Percentiles rank a stretch among this genome's conserved stretches.
Conservation (phyloP, 2,888 invertebrate genomes). For the Folsomia candida region DNA sequence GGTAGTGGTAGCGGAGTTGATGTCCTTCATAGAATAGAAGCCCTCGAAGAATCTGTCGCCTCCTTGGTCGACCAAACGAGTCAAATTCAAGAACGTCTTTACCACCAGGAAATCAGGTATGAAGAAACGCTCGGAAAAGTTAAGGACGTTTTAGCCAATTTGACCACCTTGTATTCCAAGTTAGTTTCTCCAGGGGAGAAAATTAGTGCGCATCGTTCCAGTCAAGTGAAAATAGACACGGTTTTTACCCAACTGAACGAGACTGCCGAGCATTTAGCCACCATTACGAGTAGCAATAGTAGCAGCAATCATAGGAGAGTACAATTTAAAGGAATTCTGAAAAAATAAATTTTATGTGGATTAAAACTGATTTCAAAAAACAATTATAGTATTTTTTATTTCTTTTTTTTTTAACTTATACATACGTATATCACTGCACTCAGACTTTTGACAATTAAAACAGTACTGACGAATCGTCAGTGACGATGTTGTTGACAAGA, state of each 20-base stretch:
- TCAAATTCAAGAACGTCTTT: slow-evolving; percentile 15
- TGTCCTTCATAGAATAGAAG: neutral
- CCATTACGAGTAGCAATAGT: neutral
- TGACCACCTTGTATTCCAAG: neutral
- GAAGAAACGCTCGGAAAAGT: slow-evolving; percentile 25
- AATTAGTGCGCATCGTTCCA: too few species aligned
- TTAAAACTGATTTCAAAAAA: too few species aligned
- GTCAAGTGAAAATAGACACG: too few species aligned
- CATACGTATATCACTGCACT: neutral
- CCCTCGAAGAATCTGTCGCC: slow-evolving; percentile 12
- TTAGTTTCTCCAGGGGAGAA: neutral
- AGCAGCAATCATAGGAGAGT: too few species aligned
- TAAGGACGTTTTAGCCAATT: slow-evolving; percentile 14
- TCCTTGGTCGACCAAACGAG: neutral
- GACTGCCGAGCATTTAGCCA: neutral
- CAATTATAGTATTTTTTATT: too few species aligned
- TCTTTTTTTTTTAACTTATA: too few species aligned
- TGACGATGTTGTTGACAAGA: too few species aligned
- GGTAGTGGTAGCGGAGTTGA: neutral
- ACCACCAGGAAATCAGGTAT: slow-evolving; percentile 25
- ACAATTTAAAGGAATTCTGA: slow-evolving; percentile 14
- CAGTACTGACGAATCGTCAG: too few species aligned
- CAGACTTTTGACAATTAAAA: neutral
- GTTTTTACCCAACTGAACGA: neutral
- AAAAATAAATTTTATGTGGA: neutral